Conservation (phyloP, 1,140 invertebrate genomes). For the Brachionus plicatilis region DNA sequence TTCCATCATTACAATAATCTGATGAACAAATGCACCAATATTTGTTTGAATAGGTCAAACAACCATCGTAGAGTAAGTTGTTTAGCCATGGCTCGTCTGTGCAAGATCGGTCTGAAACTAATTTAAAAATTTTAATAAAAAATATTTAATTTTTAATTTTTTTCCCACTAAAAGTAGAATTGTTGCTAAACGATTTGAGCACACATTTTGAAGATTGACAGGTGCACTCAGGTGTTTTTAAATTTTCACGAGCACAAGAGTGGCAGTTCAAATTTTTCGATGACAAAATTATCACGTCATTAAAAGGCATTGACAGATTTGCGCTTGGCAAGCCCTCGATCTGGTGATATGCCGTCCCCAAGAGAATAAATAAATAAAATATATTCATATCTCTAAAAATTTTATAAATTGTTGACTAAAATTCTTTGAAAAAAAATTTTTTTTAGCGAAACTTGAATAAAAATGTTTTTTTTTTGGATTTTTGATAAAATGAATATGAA, state of each 20-base stretch:
- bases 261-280: constrained; percentile 22
- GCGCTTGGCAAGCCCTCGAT: background rate
- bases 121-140: background rate
- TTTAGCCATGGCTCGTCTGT: constrained; percentile 21
- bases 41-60: constrained; percentile 12
- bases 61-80: constrained; percentile 36
- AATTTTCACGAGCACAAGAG: background rate
- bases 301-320: background rate
- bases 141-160: background rate
- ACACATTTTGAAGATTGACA: constrained; percentile 39
- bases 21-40: constrained; percentile 39
- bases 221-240: constrained; percentile 22
- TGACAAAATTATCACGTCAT: constrained; percentile 30
- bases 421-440: background rate
- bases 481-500: background rate
- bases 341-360: background rate
- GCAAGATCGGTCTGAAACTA: constrained; percentile 24
- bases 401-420: too few species aligned
- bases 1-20: constrained; percentile 28
- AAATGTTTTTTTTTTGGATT: background rate
- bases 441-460: background rate
- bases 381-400: background rate
- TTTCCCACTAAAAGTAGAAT: constrained; percentile 21
- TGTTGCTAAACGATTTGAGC: background rate
- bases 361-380: background rate